Evolutionary conservation across 2,888 invertebrate genomes (phyloP), one percentile per base, ranked within the genome.

Genomic region (Athripsodes cinereus): DNA sequence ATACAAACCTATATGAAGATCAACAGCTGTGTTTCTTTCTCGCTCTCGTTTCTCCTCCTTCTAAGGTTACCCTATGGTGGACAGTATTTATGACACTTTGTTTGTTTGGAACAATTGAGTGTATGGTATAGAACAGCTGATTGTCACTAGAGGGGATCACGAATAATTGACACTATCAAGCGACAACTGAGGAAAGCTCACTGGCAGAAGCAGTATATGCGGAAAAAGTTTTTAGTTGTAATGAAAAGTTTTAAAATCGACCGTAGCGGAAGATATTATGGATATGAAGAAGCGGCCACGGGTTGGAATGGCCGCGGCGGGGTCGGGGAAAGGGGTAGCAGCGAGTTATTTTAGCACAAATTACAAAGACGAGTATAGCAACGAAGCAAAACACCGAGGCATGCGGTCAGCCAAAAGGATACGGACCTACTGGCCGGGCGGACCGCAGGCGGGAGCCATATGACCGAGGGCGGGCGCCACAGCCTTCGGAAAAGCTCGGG

Each of bases 331-430:
- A 66, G 61, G 64, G 64, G 62, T 65, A 62, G 59, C 60, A 62
- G 60, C 58, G 59, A 53, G 75, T 72, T 67, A 71, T 73, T 53
- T 52, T 72, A 74, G 71, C 57, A 55, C 55, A 70, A 73, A 69
- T 74, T 74, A 76, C 74, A 74, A 74, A 60, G 60, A 60, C 74
- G 71, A 75, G 74, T 72, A 72, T 74, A 75, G 77, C 78, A 72
- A 74, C 76, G 76, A 78, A 79, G 78, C 79, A 72, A 75, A 70
- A 76, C 78, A 74, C 77, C 77, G 77, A 79, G 78, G 78, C 78
- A 78, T 78, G 78, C 79, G 78, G 78, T 78, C 78, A 78, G 78
- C 78, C 78, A 76, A 78, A 76, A 76, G 77, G 78, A 78, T 78
- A 75, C 78, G 76, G 78, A 78, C 78, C 79, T 79, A 79, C 79